phyloP scores from a whole-genome alignment of 2,797 vertebrate species.

The Mus minutoides region DNA sequence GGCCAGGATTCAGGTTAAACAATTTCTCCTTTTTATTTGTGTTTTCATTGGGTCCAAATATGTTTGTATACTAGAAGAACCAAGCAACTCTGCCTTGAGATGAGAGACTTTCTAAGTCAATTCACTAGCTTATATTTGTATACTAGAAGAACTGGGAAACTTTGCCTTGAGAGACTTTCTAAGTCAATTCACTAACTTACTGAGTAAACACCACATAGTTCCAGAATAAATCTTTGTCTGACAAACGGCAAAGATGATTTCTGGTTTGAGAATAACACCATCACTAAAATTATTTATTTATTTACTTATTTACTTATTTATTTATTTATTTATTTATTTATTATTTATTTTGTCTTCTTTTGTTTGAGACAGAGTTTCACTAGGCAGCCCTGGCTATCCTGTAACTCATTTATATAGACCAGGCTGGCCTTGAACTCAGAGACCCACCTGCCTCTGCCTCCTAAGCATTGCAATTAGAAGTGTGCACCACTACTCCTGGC shows the following conservation, averaged over 20 bases:
- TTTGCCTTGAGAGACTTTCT: slow-evolving; percentile 35
- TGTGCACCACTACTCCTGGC: neutral
- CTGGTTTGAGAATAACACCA: neutral
- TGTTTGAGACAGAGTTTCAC: neutral
- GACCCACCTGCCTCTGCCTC: neutral
- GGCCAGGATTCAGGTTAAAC: neutral
- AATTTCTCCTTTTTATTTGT: slow-evolving; percentile 44
- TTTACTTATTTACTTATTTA: neutral
- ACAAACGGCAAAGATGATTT: slow-evolving; percentile 34
- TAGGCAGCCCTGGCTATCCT: neutral
- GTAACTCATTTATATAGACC: neutral
- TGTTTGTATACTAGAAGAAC: neutral
- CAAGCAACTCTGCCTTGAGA: slow-evolving; percentile 42
- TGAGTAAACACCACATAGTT: slow-evolving; percentile 47
- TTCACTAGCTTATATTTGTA: neutral
- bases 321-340: neutral
- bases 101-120: too few species aligned
- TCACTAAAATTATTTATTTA: neutral
- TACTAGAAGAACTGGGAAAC: neutral
- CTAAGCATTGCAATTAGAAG: neutral
- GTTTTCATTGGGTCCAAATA: slow-evolving; percentile 37
- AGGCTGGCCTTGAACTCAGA: neutral
- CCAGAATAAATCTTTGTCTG: slow-evolving; percentile 11
- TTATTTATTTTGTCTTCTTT: neutral
- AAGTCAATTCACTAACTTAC: slow-evolving; percentile 48